A percentile compares a stretch with the other conserved stretches of the same genome.
Conservation (phyloP, 2,888 invertebrate species). For the Phrixothrix hirtus region DNA sequence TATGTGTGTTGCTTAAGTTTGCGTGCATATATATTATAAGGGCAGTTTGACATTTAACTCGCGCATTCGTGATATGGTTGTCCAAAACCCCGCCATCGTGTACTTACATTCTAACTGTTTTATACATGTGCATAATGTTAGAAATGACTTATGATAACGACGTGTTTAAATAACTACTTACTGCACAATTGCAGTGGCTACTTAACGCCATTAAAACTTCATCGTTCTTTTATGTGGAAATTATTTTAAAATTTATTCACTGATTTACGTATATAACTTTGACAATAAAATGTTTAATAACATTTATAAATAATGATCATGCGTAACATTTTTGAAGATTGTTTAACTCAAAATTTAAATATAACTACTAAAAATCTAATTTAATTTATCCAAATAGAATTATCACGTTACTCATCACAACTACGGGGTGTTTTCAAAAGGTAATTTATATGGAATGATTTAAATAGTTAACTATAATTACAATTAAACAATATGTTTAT, state of each 20-base stretch:
- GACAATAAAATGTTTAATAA: too few species aligned
- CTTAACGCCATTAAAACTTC: slow-evolving; percentile 13
- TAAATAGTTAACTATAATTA: too few species aligned
- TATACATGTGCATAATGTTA: slow-evolving; percentile 45
- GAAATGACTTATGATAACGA: slow-evolving; percentile 40
- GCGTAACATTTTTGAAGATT: too few species aligned
- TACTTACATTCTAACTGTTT: slow-evolving; percentile 42
- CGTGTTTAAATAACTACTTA: slow-evolving; percentile 13
- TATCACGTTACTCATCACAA: too few species aligned
- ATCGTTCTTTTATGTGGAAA: slow-evolving; percentile 1
- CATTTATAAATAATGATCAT: too few species aligned
- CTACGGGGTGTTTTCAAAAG: too few species aligned
- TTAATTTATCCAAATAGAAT: too few species aligned
- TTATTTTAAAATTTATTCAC: slow-evolving; percentile 3
- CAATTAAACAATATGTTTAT: too few species aligned
- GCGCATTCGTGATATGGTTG: slow-evolving; percentile 38
- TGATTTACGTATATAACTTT: too few species aligned
- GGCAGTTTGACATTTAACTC: slow-evolving; percentile 41
- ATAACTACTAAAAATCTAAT: too few species aligned
- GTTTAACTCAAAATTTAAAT: too few species aligned
- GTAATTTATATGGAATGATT: too few species aligned
- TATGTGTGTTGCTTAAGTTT: neutral
- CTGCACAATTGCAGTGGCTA: slow-evolving; percentile 14
- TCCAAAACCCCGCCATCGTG: slow-evolving; percentile 15
- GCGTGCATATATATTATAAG: slow-evolving; percentile 13